A percentile compares a stretch with the other conserved stretches of the same genome.
Conservation (phyloP, 2,797 vertebrate genomes). For the Notolepis coatsorum region DNA sequence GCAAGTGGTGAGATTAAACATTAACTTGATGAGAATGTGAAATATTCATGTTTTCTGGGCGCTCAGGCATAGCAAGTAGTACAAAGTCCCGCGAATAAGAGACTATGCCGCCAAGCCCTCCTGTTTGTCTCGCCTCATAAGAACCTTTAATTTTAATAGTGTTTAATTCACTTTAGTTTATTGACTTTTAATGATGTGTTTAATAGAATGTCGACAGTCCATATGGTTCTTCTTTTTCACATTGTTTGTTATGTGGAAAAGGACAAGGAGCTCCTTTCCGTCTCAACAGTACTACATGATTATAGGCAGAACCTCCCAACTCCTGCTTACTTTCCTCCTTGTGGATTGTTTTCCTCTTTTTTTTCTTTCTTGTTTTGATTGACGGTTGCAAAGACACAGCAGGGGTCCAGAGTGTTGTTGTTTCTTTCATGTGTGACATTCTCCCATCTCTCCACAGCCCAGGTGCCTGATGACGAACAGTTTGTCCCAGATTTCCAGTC, state of each 20-base stretch:
- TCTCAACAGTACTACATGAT: not conserved
- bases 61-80: conserved; percentile 26
- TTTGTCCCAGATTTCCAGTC: conserved; percentile 98
- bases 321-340: not conserved
- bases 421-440: conserved; percentile 11
- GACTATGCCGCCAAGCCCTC: conserved; percentile 28
- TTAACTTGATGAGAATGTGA: conserved; percentile 53
- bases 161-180: not conserved
- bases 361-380: not conserved
- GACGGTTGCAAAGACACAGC: conserved; percentile 1
- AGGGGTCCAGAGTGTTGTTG: conserved; percentile 1
- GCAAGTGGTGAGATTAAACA: conserved; percentile 35
- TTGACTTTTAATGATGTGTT: not conserved
- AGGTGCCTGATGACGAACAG: conserved; percentile 96
- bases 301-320: not conserved
- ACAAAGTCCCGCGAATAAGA: conserved; percentile 50
- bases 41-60: conserved; percentile 19
- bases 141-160: not conserved
- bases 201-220: too few relatives aligned
- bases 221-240: too few relatives aligned
- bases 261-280: not conserved
- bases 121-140: not conserved
- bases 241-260: not conserved
- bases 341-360: not conserved
- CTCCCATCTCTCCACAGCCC: conserved; percentile 77